Evolutionary conservation across 2,113 vertebrate species (phyloP), one percentile per base, ranked within the genome.

Genomic region (Chaetodon trifascialis): DNA sequence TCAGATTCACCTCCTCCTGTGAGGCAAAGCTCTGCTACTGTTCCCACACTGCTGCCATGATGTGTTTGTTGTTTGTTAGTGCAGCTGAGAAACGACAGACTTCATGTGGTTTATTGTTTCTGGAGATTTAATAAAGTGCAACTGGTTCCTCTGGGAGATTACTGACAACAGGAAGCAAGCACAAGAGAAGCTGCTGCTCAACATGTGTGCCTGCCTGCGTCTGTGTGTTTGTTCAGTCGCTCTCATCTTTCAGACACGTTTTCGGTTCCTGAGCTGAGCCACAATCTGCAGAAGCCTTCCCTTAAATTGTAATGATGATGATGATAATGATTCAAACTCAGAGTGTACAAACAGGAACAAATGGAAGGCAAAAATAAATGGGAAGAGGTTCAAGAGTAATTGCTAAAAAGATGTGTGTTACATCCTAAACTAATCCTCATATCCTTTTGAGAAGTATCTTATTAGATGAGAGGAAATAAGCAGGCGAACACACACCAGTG

Each of bases 61-160:
- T 51, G 60, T 65, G 64, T 83, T 74, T 79, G 54, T 51, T 76
- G 83, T 69, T 84, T 83, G 60, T 82, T 40, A 56, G 63, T 17
- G 36, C 71, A 75, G 80, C 85, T 11, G 42, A 82, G 71, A 86
- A 79, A 78, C 38, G 67, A 79, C 49, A 79, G 54, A 65, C 76
- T 90, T 79, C 54, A 73, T 76, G 69, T 12, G 71, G 76, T 81
- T 86, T 85, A 84, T 83, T 83, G 82, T 82, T 88, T 83, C 67
- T 77, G 67, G 73, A 76, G 47, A 87, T 63, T 83, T 52, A 87
- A 86, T 82, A 83, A 80, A 79, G 65, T 64, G 56, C 58, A 83
- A 71, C 80, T 67, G 59, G 82, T 84, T 92, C 85, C 88, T 78
- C 25, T 19, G 83, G 87, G 79, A 88, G 59, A 71, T 64, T 74